Evolutionary conservation across 2,888 invertebrate genomes (phyloP).

Genomic region (Eupelmus urozonus): DNA sequence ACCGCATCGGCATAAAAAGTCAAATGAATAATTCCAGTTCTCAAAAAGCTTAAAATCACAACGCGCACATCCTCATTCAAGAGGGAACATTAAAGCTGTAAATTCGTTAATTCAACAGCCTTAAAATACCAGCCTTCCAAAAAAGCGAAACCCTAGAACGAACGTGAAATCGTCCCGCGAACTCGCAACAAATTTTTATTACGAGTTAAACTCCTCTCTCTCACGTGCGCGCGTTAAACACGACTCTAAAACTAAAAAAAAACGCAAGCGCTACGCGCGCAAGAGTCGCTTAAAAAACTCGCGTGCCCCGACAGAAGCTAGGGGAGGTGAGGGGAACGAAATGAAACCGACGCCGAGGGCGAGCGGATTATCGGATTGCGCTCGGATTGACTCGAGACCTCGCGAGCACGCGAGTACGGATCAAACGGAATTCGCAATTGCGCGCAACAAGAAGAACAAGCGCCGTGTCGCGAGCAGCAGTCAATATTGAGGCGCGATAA

Average conservation of each 20-base stretch:
- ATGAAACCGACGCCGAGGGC: neutral
- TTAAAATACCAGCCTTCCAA: no score
- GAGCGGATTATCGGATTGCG: conserved; percentile 34
- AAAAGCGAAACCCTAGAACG: neutral
- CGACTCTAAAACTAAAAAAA: conserved; percentile 10
- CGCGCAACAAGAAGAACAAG: conserved; percentile 59
- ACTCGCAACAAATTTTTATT: conserved; percentile 23
- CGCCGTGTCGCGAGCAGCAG: conserved; percentile 29
- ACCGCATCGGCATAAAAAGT: no score
- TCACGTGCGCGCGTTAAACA: neutral
- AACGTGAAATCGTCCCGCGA: neutral
- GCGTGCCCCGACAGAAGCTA: neutral
- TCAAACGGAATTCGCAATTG: conserved; percentile 69
- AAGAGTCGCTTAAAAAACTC: neutral
- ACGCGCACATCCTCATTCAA: neutral
- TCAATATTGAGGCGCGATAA: conserved; percentile 64
- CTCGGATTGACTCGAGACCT: conserved; percentile 23
- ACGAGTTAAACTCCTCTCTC: neutral
- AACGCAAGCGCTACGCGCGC: neutral
- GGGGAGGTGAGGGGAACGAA: neutral
- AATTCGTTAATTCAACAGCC: neutral
- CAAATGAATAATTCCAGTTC: no score
- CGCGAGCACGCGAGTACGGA: conserved; percentile 50
- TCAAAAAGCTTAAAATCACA: neutral
- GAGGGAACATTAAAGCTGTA: neutral